phyloP scores from a whole-genome alignment of 2,888 invertebrate species.

The Xestoiulus laeticollis region DNA sequence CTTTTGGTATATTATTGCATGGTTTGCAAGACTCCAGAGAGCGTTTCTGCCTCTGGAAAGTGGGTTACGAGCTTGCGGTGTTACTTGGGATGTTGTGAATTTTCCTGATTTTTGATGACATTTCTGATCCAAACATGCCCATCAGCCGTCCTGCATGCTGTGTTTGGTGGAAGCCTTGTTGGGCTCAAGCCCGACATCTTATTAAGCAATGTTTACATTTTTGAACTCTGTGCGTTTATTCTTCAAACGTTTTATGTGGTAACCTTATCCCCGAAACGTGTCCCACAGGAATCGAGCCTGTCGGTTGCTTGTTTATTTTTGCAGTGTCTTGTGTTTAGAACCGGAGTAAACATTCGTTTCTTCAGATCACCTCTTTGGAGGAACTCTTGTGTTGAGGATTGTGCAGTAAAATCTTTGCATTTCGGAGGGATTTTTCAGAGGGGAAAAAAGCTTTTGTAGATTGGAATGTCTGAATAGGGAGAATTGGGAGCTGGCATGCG shows the following conservation, averaged over 20 bases:
- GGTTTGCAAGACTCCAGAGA: too few species aligned
- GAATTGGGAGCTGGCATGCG: conserved; percentile 36
- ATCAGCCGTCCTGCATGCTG: neutral
- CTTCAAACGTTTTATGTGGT: neutral
- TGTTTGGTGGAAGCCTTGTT: neutral
- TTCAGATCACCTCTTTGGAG: neutral
- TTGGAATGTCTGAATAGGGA: conserved; percentile 8
- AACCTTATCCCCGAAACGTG: conserved; percentile 21
- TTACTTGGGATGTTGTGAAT: neutral
- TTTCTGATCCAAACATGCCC: neutral
- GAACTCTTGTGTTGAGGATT: neutral
- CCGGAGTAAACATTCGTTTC: neutral
- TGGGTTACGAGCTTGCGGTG: too few species aligned
- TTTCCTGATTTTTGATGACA: neutral
- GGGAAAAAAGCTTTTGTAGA: conserved; percentile 10
- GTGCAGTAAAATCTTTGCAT: neutral
- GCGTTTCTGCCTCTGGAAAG: too few species aligned
- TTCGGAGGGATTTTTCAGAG: too few species aligned
- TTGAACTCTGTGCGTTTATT: neutral
- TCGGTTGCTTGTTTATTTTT: neutral
- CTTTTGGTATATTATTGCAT: too few species aligned
- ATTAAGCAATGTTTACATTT: conserved; percentile 19
- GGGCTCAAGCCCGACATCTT: neutral
- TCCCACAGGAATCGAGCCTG: neutral
- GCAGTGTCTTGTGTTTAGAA: neutral